These are phyloP conservation scores for Mobula hypostoma DNA, from an alignment of 2,113 vertebrate genomes.

Conservation along the genomic window DNA sequence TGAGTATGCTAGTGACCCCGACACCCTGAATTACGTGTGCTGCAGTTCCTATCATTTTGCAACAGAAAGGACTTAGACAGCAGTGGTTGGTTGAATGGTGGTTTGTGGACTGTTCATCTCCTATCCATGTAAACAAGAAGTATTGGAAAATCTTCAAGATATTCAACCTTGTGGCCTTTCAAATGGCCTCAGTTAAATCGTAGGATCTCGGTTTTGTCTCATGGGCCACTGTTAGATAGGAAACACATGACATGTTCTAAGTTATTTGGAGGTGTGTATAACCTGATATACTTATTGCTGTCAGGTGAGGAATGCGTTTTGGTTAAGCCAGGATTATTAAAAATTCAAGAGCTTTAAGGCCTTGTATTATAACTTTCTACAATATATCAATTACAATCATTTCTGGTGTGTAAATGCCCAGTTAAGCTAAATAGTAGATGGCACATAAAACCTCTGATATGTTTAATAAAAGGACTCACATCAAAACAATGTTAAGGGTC, in stretches of 20 bases:
- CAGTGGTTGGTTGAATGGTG: no score
- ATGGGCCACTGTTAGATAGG: not conserved
- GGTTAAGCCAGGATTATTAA: not conserved
- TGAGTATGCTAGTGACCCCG: no score
- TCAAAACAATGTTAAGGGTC: not conserved
- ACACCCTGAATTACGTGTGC: not conserved
- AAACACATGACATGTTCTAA: not conserved
- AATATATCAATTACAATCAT: not conserved
- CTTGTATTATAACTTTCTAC: not conserved
- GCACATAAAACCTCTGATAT: not conserved
- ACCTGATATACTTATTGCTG: not conserved
- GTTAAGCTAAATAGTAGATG: not conserved
- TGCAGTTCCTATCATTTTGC: not conserved
- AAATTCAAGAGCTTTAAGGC: not conserved
- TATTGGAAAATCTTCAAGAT: not conserved
- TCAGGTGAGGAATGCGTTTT: not conserved
- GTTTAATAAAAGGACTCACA: not conserved
- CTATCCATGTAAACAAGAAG: not conserved
- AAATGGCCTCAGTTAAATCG: not conserved
- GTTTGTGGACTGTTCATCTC: not conserved
- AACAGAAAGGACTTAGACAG: not conserved
- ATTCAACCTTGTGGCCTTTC: not conserved
- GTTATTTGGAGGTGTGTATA: not conserved
- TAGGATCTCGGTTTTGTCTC: not conserved
- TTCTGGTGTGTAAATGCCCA: not conserved